Evolutionary conservation across 2,113 vertebrate species (phyloP), one percentile per base, ranked within the genome.

Genomic region (Tragelaphus imberbis): DNA sequence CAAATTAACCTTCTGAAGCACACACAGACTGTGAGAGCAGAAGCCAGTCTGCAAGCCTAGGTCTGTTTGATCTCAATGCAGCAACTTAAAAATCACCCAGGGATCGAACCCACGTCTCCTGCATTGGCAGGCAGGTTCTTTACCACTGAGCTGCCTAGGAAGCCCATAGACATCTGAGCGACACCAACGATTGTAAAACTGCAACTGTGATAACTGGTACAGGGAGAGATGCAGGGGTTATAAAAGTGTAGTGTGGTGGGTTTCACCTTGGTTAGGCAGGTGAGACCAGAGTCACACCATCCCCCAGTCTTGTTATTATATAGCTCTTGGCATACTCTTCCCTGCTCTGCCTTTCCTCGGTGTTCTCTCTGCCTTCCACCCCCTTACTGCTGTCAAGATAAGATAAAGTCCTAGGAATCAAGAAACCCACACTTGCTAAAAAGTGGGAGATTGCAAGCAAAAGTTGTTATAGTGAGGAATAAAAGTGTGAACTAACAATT

Each of bases 51-150:
- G 84, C 79, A 98, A 89, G 84, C 82, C 51, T 89, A n/a, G 36
- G 65, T 93, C 86, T 97, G 82, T 91, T 79, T 95, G 92, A 96
- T 59, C 92, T 96, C 92, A 93, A 25, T n/a, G 87, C 80, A 88
- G 95, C 87, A 91, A 84, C 82, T 90, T 71, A 71, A 71, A 36
- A 71, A 23, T 71, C 68, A 71, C 68, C 71, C 23, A 77, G 40
- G 23, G 36, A 3, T 77, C 11, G 0, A 44, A 27, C 71, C 71
- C 40, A 27, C 11, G 4, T 40, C 36, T 27, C 40, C 36, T 77
- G 23, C 40, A 4, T 3, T 27, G 71, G 23, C 23, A 44, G 71
- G 12, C 12, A 0, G 71, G 21, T 77, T 77, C 71, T 77, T 27
- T 44, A 27, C 23, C 40, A 14, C 71, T 77, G 40, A 77, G 71